Conservation (phyloP, 2,888 invertebrate species). For the Tetheella fluctuosa region DNA sequence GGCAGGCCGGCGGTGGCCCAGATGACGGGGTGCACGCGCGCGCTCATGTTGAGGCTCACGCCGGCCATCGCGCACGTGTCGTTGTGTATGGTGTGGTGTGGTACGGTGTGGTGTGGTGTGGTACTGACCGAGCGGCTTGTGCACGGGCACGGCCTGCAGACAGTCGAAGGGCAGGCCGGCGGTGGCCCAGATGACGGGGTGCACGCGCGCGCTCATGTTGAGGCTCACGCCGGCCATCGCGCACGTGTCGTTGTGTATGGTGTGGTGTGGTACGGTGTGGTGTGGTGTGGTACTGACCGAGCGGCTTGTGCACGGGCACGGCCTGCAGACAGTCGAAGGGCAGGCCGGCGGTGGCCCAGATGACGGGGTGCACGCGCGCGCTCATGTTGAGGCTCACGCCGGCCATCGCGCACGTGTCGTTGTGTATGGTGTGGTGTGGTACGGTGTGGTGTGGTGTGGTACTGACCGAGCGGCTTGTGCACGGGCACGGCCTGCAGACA, state of each 20-base stretch:
- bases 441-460: slow-evolving; percentile 74
- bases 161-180: slow-evolving; percentile 97
- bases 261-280: slow-evolving; percentile 89
- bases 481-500: slow-evolving; percentile 94
- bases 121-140: slow-evolving; percentile 90
- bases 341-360: slow-evolving; percentile 97
- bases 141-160: slow-evolving; percentile 92
- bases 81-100: slow-evolving; percentile 93
- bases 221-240: too few relatives aligned
- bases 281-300: slow-evolving; percentile 70
- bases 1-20: slow-evolving; percentile 98
- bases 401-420: too few relatives aligned
- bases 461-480: slow-evolving; percentile 91
- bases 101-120: slow-evolving; percentile 80
- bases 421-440: slow-evolving; percentile 92
- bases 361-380: slow-evolving; percentile 98
- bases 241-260: slow-evolving; percentile 88
- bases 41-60: slow-evolving; percentile 45
- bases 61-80: too few relatives aligned
- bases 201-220: slow-evolving; percentile 92
- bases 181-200: slow-evolving; percentile 98
- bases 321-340: slow-evolving; percentile 97
- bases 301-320: slow-evolving; percentile 95
- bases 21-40: slow-evolving; percentile 98
- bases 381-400: too few relatives aligned